Conservation (phyloP, 2,113 vertebrate species). For the Aptenodytes patagonicus region DNA sequence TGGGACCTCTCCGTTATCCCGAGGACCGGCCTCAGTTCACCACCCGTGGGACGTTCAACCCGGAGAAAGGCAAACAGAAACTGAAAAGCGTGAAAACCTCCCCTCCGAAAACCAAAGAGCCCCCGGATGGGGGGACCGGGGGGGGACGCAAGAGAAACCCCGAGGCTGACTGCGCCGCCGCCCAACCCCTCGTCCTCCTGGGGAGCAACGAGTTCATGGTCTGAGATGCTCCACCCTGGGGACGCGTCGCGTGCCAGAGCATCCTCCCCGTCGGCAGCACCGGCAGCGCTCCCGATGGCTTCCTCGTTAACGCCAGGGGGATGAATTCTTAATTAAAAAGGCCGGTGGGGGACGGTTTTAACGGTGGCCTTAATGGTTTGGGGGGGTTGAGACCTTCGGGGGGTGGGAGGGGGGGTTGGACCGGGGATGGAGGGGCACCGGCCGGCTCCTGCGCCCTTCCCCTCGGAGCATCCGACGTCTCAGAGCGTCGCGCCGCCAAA, state of each 20-base stretch:
- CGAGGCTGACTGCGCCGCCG: constrained; percentile 76
- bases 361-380: constrained; percentile 64
- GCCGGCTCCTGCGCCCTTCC: neutral
- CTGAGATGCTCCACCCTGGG: constrained; percentile 59
- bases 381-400: neutral
- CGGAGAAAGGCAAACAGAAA: constrained; percentile 92
- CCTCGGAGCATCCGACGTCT: rapidly evolving
- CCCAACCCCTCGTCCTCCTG: constrained; percentile 83
- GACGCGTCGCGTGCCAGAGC: rapidly evolving
- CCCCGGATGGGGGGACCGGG: constrained; percentile 64
- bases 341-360: neutral
- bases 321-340: neutral
- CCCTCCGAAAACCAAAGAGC: constrained; percentile 82
- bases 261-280: neutral
- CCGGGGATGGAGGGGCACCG: neutral
- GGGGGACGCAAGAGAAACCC: constrained; percentile 69
- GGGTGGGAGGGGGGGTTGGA: neutral
- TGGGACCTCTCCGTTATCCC: neutral
- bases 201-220: constrained; percentile 98
- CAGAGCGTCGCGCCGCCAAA: neutral
- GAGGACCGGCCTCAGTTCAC: constrained; percentile 87
- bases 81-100: constrained; percentile 84
- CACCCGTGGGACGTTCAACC: constrained; percentile 91
- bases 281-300: neutral
- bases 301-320: neutral